Conservation (phyloP, 2,888 invertebrate species). For the Omphaloscelis lunosa region DNA sequence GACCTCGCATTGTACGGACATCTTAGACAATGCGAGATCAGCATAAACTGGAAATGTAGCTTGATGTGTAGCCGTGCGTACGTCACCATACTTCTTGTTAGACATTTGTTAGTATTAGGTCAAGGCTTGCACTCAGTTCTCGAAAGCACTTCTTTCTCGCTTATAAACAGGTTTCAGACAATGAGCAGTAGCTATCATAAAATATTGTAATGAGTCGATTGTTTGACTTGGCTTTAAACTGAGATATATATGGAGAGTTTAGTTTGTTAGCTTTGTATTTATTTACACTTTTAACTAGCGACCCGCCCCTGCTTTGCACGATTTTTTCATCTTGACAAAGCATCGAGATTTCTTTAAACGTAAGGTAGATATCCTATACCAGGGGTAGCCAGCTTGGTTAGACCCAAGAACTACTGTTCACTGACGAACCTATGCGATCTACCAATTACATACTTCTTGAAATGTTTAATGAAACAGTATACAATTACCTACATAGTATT, state of each 20-base stretch:
- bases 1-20: no score
- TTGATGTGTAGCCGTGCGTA: no score
- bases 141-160: conserved; percentile 73
- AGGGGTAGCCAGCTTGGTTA: no score
- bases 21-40: no score
- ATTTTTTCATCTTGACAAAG: neutral
- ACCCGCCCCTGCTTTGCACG: neutral
- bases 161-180: conserved; percentile 79
- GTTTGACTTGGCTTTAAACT: conserved; percentile 57
- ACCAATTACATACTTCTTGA: no score
- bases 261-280: conserved; percentile 7
- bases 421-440: no score
- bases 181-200: conserved; percentile 70
- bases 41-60: no score
- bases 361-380: no score
- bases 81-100: conserved; percentile 49
- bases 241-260: conserved; percentile 27
- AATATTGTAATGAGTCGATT: conserved; percentile 72
- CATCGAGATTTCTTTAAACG: neutral
- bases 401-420: no score
- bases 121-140: conserved; percentile 80
- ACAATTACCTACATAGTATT: no score
- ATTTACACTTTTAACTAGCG: neutral
- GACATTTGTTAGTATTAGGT: conserved; percentile 73
- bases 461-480: no score